Percentiles rank a stretch among this genome's conserved stretches.
Conservation (phyloP, 2,797 vertebrate species). For the Apodemus agrarius region DNA sequence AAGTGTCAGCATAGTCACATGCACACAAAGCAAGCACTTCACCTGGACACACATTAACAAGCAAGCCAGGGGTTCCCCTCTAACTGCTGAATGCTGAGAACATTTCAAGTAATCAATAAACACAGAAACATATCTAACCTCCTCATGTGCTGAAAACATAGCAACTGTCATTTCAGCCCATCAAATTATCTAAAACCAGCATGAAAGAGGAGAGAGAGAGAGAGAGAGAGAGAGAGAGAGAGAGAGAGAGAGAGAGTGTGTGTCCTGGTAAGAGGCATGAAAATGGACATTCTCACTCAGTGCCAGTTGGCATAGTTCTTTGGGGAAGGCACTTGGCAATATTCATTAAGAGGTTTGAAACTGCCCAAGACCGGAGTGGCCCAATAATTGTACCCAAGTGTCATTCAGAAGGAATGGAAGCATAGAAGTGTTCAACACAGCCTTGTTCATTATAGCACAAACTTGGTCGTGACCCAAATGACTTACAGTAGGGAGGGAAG, state of each 20-base stretch:
- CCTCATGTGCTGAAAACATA: background rate
- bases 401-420: background rate
- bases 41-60: rapidly evolving
- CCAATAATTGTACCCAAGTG: background rate
- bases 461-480: background rate
- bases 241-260: background rate
- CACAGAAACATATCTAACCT: background rate
- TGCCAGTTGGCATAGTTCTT: background rate
- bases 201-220: background rate
- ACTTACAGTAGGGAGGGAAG: background rate
- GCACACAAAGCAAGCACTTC: background rate
- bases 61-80: background rate
- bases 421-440: background rate
- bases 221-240: background rate
- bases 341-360: background rate
- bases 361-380: background rate
- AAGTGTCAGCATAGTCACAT: background rate
- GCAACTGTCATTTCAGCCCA: background rate
- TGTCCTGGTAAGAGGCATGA: background rate
- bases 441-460: background rate
- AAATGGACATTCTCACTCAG: background rate
- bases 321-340: background rate
- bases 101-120: background rate
- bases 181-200: slow-evolving; percentile 3
- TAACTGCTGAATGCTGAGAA: background rate